Evolutionary conservation across 2,113 vertebrate species (phyloP).

Genomic region (Corythornis cristatus): DNA sequence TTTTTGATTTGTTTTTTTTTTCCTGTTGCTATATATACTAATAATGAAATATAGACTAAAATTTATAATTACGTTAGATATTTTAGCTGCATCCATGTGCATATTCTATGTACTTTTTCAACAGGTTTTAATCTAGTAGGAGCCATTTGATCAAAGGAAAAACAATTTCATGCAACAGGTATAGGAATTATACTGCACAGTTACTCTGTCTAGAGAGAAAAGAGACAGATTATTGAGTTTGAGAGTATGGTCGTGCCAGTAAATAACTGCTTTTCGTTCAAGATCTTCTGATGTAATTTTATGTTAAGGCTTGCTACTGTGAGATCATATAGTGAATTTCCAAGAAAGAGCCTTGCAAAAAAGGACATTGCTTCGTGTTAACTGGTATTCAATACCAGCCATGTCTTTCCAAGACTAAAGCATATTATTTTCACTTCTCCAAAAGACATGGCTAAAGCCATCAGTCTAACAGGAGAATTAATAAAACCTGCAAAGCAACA

Average conservation of each 20-base stretch:
- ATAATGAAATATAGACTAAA: constrained; percentile 28
- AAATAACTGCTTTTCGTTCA: neutral
- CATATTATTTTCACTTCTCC: neutral
- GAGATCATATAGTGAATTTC: neutral
- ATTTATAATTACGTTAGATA: constrained; percentile 25
- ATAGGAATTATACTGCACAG: neutral
- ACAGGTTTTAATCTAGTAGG: neutral
- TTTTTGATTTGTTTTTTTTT: neutral
- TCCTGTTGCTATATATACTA: neutral
- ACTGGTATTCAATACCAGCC: neutral
- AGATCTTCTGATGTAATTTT: neutral
- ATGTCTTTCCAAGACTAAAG: neutral
- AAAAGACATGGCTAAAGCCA: neutral
- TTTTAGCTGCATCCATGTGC: neutral
- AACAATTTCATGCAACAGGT: neutral
- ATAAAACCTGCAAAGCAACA: neutral
- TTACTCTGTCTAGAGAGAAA: neutral
- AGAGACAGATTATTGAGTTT: neutral
- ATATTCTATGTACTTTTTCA: neutral
- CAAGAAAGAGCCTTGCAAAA: neutral
- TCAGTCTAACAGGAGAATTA: neutral
- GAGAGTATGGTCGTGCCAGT: fast-evolving
- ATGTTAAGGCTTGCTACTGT: neutral
- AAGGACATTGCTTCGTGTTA: neutral
- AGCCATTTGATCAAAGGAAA: constrained; percentile 1